phyloP scores from a whole-genome alignment of 2,888 invertebrate species.

The Buathra laborator region DNA sequence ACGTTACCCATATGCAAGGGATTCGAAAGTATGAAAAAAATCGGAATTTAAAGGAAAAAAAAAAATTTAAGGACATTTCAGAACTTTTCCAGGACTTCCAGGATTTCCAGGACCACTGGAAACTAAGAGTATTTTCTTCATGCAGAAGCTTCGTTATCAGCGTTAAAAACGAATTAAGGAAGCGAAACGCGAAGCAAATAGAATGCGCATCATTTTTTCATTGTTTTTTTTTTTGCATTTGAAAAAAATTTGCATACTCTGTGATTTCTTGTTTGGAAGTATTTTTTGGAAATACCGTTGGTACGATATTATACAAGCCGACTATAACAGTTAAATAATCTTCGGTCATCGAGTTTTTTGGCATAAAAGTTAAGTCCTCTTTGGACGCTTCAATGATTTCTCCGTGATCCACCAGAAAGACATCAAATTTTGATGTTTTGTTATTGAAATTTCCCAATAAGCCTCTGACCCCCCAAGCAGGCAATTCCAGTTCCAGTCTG shows the following conservation, averaged over 20 bases:
- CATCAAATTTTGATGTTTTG: constrained; percentile 44
- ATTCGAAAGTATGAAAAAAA: no score
- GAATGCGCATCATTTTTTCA: no score
- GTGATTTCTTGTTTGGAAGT: background rate
- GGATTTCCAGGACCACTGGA: no score
- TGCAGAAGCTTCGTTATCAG: no score
- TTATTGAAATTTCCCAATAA: constrained; percentile 42
- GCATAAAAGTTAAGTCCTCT: constrained; percentile 63
- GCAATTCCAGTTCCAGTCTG: constrained; percentile 54
- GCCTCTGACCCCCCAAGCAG: constrained; percentile 71
- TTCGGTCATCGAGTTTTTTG: constrained; percentile 46
- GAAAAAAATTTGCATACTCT: constrained; percentile 24
- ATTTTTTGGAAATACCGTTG: constrained; percentile 16
- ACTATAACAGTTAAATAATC: constrained; percentile 61
- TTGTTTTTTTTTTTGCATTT: no score
- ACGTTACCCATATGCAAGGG: no score
- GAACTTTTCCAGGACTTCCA: no score
- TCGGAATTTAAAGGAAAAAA: no score
- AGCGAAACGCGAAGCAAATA: no score
- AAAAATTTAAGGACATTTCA: no score
- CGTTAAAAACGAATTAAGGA: no score
- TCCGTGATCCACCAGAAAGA: constrained; percentile 71
- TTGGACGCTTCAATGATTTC: constrained; percentile 39
- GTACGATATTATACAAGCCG: constrained; percentile 65
- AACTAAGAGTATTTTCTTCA: no score